Conservation (phyloP, 1,140 invertebrate genomes). For the Acromyrmex charruanus region DNA sequence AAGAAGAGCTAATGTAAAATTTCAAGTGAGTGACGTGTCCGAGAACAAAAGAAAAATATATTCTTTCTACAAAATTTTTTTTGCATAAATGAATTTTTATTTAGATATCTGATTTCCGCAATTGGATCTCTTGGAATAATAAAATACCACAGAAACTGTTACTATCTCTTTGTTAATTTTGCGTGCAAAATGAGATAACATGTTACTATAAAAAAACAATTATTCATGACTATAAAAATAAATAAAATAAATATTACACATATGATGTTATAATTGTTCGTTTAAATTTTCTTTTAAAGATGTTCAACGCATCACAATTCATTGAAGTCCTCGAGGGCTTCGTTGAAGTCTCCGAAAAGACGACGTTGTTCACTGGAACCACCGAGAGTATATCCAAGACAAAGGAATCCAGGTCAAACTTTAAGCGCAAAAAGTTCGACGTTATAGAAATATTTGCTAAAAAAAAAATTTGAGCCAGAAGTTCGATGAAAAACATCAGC, state of each 20-base stretch:
- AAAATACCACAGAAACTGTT: too few species aligned
- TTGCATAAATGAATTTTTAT: background rate
- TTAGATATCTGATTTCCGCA: background rate
- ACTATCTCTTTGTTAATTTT: background rate
- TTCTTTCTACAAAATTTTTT: background rate
- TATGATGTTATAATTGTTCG: background rate
- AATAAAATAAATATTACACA: background rate
- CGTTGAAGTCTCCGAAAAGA: constrained; percentile 68
- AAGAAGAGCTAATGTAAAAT: background rate
- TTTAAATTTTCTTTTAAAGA: background rate
- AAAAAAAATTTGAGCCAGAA: background rate
- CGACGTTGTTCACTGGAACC: background rate
- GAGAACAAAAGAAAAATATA: background rate
- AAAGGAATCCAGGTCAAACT: background rate
- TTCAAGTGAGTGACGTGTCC: background rate
- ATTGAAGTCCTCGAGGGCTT: constrained; percentile 61
- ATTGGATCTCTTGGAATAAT: background rate
- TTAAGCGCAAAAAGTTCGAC: background rate
- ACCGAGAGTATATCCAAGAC: background rate
- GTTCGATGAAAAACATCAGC: background rate
- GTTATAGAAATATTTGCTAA: background rate
- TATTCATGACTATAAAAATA: background rate
- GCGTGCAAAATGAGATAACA: background rate
- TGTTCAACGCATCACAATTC: constrained; percentile 8
- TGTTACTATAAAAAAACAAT: background rate